phyloP scores from a whole-genome alignment of 1,140 invertebrate genomes.

The Bombus haemorrhoidalis region DNA sequence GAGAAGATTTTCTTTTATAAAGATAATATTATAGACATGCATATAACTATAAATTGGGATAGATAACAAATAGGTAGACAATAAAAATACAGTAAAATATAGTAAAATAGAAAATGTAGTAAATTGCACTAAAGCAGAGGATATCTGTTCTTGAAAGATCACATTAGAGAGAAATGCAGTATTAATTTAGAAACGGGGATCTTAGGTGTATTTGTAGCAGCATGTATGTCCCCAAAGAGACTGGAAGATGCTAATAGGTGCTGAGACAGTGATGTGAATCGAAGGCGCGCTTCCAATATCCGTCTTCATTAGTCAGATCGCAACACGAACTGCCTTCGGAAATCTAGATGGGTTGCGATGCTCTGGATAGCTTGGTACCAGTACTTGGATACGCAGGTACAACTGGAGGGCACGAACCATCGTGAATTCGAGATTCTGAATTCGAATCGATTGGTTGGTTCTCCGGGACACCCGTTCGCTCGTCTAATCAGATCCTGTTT shows the following conservation, averaged over 20 bases:
- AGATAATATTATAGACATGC: too few species aligned
- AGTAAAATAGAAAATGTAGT: too few species aligned
- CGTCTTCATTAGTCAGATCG: slow-evolving; percentile 46
- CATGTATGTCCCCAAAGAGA: slow-evolving; percentile 17
- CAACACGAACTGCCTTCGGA: slow-evolving; percentile 38
- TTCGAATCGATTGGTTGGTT: slow-evolving; percentile 71
- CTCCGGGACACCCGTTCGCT: slow-evolving; percentile 50
- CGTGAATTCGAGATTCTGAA: slow-evolving; percentile 73
- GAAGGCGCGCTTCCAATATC: slow-evolving; percentile 38
- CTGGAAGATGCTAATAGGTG: slow-evolving; percentile 54
- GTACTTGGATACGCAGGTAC: slow-evolving; percentile 35
- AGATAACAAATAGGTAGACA: too few species aligned
- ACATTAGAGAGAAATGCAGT: background rate
- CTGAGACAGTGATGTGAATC: slow-evolving; percentile 42
- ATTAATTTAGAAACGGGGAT: background rate
- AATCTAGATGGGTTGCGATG: slow-evolving; percentile 45
- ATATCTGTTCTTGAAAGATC: too few species aligned
- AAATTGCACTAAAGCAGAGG: too few species aligned
- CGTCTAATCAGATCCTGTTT: slow-evolving; percentile 75
- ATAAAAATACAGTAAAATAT: too few species aligned
- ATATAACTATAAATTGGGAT: too few species aligned
- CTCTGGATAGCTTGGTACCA: background rate
- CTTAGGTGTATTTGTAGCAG: background rate
- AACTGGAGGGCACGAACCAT: slow-evolving; percentile 60
- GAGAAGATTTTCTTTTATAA: too few species aligned